These are phyloP conservation scores for Trachythela sp. DNA, from an alignment of 64 coral and sea anemone species.

Conservation along the genomic window DNA sequence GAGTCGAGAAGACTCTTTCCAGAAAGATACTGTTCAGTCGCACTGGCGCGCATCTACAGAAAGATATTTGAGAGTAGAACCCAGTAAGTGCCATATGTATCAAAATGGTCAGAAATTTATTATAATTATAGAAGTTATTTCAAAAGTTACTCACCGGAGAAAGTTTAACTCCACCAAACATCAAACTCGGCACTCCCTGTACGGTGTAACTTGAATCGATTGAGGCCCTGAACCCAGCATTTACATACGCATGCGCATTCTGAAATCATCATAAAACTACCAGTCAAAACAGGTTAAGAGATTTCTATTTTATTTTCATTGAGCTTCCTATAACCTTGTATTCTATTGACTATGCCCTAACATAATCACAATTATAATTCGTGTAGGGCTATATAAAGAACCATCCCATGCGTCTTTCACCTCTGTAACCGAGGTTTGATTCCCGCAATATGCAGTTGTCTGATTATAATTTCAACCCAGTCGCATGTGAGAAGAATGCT, in stretches of 20 bases:
- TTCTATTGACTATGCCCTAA: too few species aligned
- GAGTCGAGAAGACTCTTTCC: conserved; percentile 53
- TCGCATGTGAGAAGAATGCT: too few species aligned
- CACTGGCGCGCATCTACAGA: conserved; percentile 51
- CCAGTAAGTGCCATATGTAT: background rate
- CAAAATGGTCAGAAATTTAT: background rate
- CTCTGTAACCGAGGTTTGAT: too few species aligned
- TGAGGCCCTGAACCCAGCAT: conserved; percentile 68
- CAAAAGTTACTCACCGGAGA: conserved; percentile 50
- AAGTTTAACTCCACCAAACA: conserved; percentile 76
- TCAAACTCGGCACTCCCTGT: conserved; percentile 36
- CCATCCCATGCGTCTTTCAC: too few species aligned
- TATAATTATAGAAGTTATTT: background rate
- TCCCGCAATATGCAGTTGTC: too few species aligned
- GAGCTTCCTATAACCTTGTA: too few species aligned
- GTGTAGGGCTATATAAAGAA: too few species aligned
- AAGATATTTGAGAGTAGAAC: background rate
- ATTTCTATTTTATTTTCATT: too few species aligned
- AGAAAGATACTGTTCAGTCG: conserved; percentile 59
- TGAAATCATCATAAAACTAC: background rate
- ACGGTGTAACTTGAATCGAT: conserved; percentile 53
- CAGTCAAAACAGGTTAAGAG: too few species aligned
- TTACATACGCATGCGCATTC: conserved; percentile 95
- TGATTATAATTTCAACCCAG: too few species aligned
- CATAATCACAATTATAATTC: too few species aligned